phyloP scores from a whole-genome alignment of 1,140 invertebrate genomes.

The Lasioglossum albipes region DNA sequence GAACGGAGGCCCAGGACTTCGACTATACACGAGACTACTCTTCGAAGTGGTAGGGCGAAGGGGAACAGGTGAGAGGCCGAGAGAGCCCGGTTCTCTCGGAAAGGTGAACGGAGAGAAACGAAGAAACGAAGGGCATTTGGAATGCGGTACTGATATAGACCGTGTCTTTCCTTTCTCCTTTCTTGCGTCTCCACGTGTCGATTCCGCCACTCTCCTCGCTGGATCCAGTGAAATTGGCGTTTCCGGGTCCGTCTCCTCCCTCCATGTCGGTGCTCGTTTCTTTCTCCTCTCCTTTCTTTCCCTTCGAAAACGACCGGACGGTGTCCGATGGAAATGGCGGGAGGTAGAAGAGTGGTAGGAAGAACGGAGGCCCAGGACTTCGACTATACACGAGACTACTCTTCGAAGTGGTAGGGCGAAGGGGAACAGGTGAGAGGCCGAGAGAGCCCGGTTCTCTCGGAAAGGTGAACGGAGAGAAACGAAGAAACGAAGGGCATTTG shows the following conservation, averaged over 20 bases:
- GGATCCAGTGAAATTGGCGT: slow-evolving; percentile 58
- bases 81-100: slow-evolving; percentile 61
- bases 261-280: slow-evolving; percentile 16
- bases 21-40: slow-evolving; percentile 16
- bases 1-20: slow-evolving; percentile 10
- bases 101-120: slow-evolving; percentile 73
- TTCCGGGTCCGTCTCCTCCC: slow-evolving; percentile 53
- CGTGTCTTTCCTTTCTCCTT: slow-evolving; percentile 49
- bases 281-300: slow-evolving; percentile 53
- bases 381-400: slow-evolving; percentile 14
- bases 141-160: slow-evolving; percentile 58
- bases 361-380: slow-evolving; percentile 17
- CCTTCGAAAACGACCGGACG: slow-evolving; percentile 47
- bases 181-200: slow-evolving; percentile 55
- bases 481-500: slow-evolving; percentile 76
- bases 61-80: slow-evolving; percentile 72
- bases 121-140: slow-evolving; percentile 77
- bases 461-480: slow-evolving; percentile 72
- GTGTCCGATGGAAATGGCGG: slow-evolving; percentile 36
- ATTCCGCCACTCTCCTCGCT: slow-evolving; percentile 54
- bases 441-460: slow-evolving; percentile 59
- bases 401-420: slow-evolving; percentile 61
- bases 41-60: slow-evolving; percentile 63
- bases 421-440: slow-evolving; percentile 73
- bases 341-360: slow-evolving; percentile 28